A percentile compares a stretch with the other conserved stretches of the same genome.
Evolutionary conservation across 2,797 vertebrate genomes (phyloP).

Genomic region (Glyptemys insculpta): DNA sequence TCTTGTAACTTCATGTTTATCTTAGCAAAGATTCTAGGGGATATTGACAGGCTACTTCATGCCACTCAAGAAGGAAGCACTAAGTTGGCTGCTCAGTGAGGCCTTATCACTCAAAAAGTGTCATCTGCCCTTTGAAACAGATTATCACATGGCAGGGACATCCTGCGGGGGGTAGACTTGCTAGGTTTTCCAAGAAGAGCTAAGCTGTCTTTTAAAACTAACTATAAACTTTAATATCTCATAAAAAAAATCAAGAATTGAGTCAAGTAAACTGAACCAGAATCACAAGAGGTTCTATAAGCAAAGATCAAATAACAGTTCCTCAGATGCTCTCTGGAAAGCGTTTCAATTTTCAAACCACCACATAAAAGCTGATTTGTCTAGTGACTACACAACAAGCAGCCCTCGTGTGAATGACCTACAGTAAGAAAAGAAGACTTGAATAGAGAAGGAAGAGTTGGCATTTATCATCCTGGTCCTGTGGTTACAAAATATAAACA

Average conservation of each 20-base stretch:
- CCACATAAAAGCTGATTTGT: neutral
- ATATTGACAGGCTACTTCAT: neutral
- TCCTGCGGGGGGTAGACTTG: neutral
- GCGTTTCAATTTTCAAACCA: neutral
- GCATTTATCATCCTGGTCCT: neutral
- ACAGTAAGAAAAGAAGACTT: neutral
- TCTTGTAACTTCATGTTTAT: rapidly evolving
- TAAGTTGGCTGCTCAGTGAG: neutral
- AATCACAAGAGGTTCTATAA: neutral
- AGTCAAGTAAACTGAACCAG: neutral
- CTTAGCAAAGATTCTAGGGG: neutral
- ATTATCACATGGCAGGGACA: neutral
- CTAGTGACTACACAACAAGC: neutral
- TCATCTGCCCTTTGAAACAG: neutral
- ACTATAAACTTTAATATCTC: neutral
- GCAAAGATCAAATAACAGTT: neutral
- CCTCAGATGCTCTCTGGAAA: neutral
- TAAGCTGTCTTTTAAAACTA: neutral
- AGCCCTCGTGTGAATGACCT: neutral
- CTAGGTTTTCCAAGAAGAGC: neutral
- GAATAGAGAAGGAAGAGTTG: neutral
- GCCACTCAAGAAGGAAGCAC: neutral
- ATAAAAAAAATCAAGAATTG: neutral
- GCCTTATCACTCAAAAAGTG: neutral
- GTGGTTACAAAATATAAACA: neutral